A percentile compares a stretch with the other conserved stretches of the same genome.
Evolutionary conservation across 2,888 invertebrate genomes (phyloP).

Genomic region (Ophonus ardosiacus): DNA sequence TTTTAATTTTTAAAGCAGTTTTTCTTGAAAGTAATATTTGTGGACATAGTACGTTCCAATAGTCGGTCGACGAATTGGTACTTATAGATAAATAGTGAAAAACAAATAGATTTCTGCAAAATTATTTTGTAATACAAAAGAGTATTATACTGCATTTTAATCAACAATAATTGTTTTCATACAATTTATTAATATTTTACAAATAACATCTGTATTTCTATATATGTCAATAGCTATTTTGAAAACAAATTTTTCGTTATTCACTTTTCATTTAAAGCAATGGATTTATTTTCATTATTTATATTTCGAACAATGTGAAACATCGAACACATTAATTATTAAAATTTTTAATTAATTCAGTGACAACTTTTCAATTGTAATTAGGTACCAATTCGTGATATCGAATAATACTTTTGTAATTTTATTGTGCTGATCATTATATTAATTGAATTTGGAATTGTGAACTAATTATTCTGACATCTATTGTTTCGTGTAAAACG

Average conservation of each 20-base stretch:
- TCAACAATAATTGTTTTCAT: not conserved
- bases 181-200: slow-evolving; percentile 1
- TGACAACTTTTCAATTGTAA: slow-evolving; percentile 40
- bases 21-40: no score
- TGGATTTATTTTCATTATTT: slow-evolving; percentile 40
- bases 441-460: slow-evolving; percentile 3
- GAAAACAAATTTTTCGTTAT: not conserved
- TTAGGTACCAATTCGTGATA: slow-evolving; percentile 20
- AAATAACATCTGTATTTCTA: not conserved
- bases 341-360: slow-evolving; percentile 43
- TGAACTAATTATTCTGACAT: not conserved
- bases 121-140: not conserved
- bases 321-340: slow-evolving; percentile 22
- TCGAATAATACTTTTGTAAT: slow-evolving; percentile 34
- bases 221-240: slow-evolving; percentile 11
- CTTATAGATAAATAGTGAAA: not conserved
- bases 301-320: slow-evolving; percentile 26
- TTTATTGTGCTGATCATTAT: slow-evolving; percentile 18
- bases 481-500: not conserved
- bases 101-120: not conserved
- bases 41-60: no score
- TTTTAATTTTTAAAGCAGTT: no score
- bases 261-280: slow-evolving; percentile 5
- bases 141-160: not conserved
- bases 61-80: not conserved